Conservation (phyloP, 2,113 vertebrate genomes). For the Sinocyclocheilus grahami region DNA sequence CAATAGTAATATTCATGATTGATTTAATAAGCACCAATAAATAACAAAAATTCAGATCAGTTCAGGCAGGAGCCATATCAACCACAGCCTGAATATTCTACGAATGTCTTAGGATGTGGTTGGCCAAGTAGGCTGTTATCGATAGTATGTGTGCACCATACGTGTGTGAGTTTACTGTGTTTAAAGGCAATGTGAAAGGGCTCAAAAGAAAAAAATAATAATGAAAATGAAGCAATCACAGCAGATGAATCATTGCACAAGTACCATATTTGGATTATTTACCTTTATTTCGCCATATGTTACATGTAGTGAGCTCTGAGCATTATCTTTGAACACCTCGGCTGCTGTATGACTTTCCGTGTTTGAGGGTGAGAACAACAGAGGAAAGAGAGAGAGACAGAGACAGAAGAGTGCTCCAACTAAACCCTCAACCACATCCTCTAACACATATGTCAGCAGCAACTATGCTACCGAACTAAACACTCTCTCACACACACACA, state of each 20-base stretch:
- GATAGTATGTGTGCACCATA: constrained; percentile 33
- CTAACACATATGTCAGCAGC: constrained; percentile 70
- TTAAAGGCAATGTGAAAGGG: not conserved
- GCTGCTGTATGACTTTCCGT: constrained; percentile 22
- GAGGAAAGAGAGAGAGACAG: constrained; percentile 8
- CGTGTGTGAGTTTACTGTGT: constrained; percentile 19
- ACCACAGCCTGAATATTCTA: constrained; percentile 50
- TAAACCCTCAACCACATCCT: constrained; percentile 78
- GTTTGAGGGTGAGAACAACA: constrained; percentile 28
- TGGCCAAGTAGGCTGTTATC: constrained; percentile 55
- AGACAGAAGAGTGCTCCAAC: constrained; percentile 59
- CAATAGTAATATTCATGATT: not conserved
- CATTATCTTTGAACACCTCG: constrained; percentile 17
- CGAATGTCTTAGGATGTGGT: constrained; percentile 59
- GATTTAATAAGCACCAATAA: constrained; percentile 25
- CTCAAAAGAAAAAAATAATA: not conserved
- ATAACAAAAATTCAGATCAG: constrained; percentile 11
- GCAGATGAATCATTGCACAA: constrained; percentile 2
- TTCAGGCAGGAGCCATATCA: constrained; percentile 41
- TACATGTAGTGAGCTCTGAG: constrained; percentile 23
- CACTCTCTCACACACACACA: constrained; percentile 57
- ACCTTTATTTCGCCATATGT: constrained; percentile 31
- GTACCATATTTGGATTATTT: constrained; percentile 39
- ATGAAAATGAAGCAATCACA: not conserved
- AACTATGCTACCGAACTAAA: constrained; percentile 67